A percentile compares a stretch with the other conserved stretches of the same genome.
Evolutionary conservation across 2,113 vertebrate species (phyloP).

Genomic region (Marcusenius ussheri): DNA sequence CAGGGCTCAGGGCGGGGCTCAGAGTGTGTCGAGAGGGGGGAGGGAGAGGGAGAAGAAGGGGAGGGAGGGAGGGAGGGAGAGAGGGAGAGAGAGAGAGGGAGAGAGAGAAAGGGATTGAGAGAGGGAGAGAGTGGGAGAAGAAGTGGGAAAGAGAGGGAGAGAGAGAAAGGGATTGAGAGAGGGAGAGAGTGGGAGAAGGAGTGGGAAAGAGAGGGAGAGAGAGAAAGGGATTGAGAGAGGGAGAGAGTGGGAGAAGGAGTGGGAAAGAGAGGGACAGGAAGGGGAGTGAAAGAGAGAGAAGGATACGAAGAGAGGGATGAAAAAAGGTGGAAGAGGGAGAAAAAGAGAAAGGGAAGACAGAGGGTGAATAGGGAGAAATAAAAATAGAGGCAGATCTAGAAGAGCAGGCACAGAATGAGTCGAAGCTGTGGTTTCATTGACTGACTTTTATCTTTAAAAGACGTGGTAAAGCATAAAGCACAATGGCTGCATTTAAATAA

Average conservation of each 20-base stretch:
- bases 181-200: background rate
- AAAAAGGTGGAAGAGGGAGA: background rate
- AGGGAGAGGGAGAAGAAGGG: background rate
- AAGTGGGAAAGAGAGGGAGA: background rate
- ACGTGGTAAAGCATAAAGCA: background rate
- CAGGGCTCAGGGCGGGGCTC: slow-evolving; percentile 9
- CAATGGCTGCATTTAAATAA: background rate
- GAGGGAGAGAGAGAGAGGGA: background rate
- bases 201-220: background rate
- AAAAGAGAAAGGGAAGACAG: background rate
- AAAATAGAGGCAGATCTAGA: background rate
- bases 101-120: background rate
- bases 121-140: background rate
- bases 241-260: background rate
- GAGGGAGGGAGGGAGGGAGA: too few relatives aligned
- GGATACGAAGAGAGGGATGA: background rate
- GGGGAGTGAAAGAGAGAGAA: background rate
- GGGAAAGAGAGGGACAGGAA: background rate
- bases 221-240: background rate
- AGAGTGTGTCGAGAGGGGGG: background rate
- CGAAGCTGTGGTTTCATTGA: background rate
- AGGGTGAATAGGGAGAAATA: background rate
- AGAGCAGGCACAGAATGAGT: background rate
- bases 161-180: background rate
- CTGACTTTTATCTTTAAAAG: background rate